Conservation (phyloP, 2,113 vertebrate genomes). For the Platysternon megacephalum region DNA sequence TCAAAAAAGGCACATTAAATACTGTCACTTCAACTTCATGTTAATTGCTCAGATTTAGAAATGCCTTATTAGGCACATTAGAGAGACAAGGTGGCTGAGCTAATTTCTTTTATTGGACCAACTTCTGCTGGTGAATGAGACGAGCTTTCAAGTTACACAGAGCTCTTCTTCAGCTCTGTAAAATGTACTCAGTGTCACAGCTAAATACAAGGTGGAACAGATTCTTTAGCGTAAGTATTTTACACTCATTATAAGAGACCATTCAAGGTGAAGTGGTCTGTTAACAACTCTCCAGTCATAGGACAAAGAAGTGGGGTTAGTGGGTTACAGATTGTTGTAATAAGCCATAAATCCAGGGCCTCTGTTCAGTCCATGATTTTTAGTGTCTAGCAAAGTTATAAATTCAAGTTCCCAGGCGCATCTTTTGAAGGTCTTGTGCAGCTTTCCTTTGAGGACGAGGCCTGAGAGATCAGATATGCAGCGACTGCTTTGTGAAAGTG, state of each 20-base stretch:
- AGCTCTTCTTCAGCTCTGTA: not conserved
- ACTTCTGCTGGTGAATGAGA: not conserved
- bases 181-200: not conserved
- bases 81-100: too few species aligned
- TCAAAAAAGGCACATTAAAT: rapidly evolving
- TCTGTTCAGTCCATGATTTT: not conserved
- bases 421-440: not conserved
- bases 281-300: not conserved
- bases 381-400: not conserved
- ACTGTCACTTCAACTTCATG: not conserved
- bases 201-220: not conserved
- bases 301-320: not conserved
- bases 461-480: not conserved
- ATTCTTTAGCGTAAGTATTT: not conserved
- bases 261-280: not conserved
- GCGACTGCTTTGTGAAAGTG: not conserved
- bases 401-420: not conserved
- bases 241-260: not conserved
- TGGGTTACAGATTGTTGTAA: not conserved
- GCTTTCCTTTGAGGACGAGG: not conserved
- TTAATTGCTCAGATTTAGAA: not conserved
- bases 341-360: not conserved
- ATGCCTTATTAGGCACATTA: too few species aligned
- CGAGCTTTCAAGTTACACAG: not conserved
- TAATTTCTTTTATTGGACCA: too few species aligned